Evolutionary conservation across 1,140 invertebrate genomes (phyloP).

Genomic region (Drosophila navojoa): DNA sequence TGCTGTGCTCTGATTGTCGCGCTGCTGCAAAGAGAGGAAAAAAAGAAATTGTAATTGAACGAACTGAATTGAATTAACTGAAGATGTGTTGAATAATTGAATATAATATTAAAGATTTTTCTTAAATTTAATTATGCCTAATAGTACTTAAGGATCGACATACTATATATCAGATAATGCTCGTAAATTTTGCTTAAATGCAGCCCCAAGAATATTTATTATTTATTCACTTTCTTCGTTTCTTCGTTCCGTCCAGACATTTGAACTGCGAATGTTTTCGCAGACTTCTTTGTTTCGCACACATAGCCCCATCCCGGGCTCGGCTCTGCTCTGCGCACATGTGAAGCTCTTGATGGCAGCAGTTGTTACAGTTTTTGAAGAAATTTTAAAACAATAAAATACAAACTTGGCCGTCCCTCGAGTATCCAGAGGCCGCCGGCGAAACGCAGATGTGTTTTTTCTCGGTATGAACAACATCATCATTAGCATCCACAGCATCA

Average conservation of each 20-base stretch:
- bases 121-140: no score
- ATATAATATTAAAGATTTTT: not conserved
- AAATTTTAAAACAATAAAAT: constrained; percentile 62
- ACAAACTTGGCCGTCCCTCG: constrained; percentile 12
- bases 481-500: constrained; percentile 8
- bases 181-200: no score
- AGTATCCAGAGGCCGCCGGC: constrained; percentile 24
- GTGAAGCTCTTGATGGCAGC: constrained; percentile 51
- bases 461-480: constrained; percentile 12
- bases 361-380: constrained; percentile 63
- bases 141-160: no score
- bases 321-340: not conserved
- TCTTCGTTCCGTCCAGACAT: not conserved
- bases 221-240: no score
- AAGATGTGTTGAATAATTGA: not conserved
- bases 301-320: not conserved
- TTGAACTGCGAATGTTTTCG: not conserved
- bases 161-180: no score
- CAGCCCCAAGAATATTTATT: no score
- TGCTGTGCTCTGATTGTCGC: constrained; percentile 45
- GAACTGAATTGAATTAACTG: not conserved
- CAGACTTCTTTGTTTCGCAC: not conserved
- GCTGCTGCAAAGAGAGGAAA: constrained; percentile 31
- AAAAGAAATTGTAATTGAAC: not conserved
- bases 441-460: constrained; percentile 30